Percentiles rank a stretch among this genome's conserved stretches.
phyloP scores from a whole-genome alignment of 2,888 invertebrate species.

The Darwinula stevensoni region DNA sequence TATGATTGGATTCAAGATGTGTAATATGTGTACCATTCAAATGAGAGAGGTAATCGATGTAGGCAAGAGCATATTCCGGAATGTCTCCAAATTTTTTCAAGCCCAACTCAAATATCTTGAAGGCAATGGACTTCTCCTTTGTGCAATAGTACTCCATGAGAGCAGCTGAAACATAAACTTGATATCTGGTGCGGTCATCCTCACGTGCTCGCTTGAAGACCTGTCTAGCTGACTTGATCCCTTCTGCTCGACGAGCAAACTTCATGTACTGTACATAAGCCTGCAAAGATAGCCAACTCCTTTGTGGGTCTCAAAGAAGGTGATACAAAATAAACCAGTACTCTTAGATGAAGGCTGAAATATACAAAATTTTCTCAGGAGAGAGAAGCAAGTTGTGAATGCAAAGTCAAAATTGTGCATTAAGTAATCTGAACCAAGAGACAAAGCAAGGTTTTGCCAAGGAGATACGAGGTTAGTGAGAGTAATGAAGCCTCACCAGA shows the following conservation, averaged over 20 bases:
- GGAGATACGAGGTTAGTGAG: neutral
- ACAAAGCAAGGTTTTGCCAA: no score
- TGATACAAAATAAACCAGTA: neutral
- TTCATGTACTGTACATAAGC: constrained; percentile 98
- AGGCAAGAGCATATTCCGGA: constrained; percentile 79
- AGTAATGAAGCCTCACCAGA: constrained; percentile 27
- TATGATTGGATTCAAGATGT: no score
- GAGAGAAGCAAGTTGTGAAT: neutral
- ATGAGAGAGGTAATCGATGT: constrained; percentile 89
- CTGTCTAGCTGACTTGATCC: constrained; percentile 77
- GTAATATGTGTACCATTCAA: constrained; percentile 38
- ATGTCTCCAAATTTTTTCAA: constrained; percentile 83
- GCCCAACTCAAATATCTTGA: constrained; percentile 86
- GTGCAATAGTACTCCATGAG: constrained; percentile 98
- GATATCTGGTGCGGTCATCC: constrained; percentile 48
- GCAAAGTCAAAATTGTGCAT: neutral
- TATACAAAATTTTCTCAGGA: constrained; percentile 1
- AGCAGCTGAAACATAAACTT: constrained; percentile 87
- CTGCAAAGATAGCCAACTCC: constrained; percentile 19
- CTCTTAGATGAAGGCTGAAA: neutral
- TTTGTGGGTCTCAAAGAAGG: no score
- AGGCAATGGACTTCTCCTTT: constrained; percentile 87
- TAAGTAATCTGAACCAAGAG: no score
- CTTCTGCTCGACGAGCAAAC: constrained; percentile 84
- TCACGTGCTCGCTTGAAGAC: constrained; percentile 88